Evolutionary conservation across 1,140 invertebrate species (phyloP).

Genomic region (Drosophila ohnishii): DNA sequence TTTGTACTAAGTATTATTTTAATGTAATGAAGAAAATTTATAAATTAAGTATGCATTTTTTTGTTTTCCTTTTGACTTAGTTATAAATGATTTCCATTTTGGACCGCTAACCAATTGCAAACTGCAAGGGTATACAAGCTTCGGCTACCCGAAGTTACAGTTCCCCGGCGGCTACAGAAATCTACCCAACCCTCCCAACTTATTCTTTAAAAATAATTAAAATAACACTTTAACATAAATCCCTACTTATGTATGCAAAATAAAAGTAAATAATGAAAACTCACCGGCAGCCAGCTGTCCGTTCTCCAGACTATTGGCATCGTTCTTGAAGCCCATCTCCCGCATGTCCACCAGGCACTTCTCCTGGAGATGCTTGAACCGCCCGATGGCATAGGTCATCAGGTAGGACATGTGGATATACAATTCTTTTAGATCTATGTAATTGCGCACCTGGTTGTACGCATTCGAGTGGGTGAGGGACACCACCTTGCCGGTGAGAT

Average conservation of each 20-base stretch:
- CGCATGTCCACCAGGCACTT: slow-evolving; percentile 80
- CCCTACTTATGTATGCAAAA: background rate
- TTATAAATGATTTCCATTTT: too few species aligned
- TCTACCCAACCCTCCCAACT: background rate
- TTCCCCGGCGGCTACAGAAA: background rate
- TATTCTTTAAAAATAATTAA: background rate
- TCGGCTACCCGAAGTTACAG: too few species aligned
- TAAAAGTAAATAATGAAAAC: slow-evolving; percentile 12
- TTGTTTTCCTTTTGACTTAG: too few species aligned
- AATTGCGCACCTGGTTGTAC: slow-evolving; percentile 73
- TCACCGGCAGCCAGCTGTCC: slow-evolving; percentile 81
- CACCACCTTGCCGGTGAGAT: slow-evolving; percentile 76
- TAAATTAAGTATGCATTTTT: background rate
- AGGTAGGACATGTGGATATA: slow-evolving; percentile 83
- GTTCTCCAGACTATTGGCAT: slow-evolving; percentile 79
- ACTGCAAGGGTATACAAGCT: too few species aligned
- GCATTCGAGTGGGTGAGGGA: slow-evolving; percentile 82
- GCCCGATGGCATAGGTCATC: slow-evolving; percentile 80
- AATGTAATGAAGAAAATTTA: background rate
- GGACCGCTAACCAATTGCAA: too few species aligned
- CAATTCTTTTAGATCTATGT: slow-evolving; percentile 77
- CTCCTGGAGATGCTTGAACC: slow-evolving; percentile 79
- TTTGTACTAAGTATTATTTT: background rate
- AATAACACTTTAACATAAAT: too few species aligned
- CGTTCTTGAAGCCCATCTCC: slow-evolving; percentile 76